These are phyloP conservation scores for Gymnarchus niloticus DNA, from an alignment of 2,113 vertebrate genomes.

Conservation along the genomic window DNA sequence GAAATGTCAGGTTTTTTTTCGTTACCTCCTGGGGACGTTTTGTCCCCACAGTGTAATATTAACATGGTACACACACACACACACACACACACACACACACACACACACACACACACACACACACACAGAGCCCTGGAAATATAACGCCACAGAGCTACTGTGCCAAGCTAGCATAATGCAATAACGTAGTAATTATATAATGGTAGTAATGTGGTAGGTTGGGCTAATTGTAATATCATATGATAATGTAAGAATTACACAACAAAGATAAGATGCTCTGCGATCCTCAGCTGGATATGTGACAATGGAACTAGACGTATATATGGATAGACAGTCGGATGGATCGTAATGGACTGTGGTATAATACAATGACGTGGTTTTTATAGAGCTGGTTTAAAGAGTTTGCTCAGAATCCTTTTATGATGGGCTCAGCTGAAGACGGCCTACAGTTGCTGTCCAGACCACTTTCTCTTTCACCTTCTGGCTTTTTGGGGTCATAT, in stretches of 20 bases:
- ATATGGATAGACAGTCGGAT: background rate
- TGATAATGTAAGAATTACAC: background rate
- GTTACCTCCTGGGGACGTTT: too few species aligned
- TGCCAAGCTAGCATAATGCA: background rate
- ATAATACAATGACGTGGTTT: background rate
- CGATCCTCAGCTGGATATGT: background rate
- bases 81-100: too few species aligned
- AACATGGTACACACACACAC: too few species aligned
- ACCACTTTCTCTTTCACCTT: background rate
- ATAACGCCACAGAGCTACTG: background rate
- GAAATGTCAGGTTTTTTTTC: too few species aligned
- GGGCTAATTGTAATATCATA: background rate
- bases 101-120: too few species aligned
- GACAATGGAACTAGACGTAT: background rate
- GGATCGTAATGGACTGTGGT: background rate
- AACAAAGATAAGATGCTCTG: background rate
- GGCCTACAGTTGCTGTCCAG: background rate
- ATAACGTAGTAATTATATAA: constrained; percentile 6
- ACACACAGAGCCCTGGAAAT: background rate
- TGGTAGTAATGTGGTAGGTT: background rate
- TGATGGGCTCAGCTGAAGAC: background rate
- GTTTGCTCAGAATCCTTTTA: background rate
- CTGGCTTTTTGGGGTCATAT: background rate
- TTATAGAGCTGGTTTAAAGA: background rate
- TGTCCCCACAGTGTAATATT: too few species aligned